Evolutionary conservation across 1,140 invertebrate species (phyloP).

Genomic region (Ruditapes philippinarum): DNA sequence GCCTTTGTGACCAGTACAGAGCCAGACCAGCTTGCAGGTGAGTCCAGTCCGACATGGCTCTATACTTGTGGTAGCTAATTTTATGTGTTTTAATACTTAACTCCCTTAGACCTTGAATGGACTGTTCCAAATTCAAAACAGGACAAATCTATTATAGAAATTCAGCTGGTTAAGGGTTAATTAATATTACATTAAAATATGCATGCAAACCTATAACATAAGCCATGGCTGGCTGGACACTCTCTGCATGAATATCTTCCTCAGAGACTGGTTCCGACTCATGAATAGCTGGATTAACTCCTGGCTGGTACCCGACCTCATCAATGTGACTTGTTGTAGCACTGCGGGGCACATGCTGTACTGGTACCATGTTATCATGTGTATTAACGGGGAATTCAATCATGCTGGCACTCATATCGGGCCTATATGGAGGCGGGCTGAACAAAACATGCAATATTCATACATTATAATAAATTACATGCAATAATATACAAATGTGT

Average conservation of each 20-base stretch:
- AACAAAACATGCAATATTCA: slow-evolving; percentile 46
- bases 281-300: slow-evolving; percentile 10
- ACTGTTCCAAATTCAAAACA: too few relatives aligned
- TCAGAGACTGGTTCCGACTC: neutral
- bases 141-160: too few relatives aligned
- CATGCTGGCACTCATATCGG: slow-evolving; percentile 74
- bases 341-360: slow-evolving; percentile 49
- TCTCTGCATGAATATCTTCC: slow-evolving; percentile 11
- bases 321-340: slow-evolving; percentile 59
- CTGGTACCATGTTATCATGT: slow-evolving; percentile 26
- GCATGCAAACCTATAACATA: slow-evolving; percentile 75
- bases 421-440: slow-evolving; percentile 78
- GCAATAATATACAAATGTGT: neutral
- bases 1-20: too few relatives aligned
- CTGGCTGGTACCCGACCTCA: neutral
- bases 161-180: too few relatives aligned
- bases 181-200: too few relatives aligned
- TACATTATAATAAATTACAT: neutral
- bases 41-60: too few relatives aligned
- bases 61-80: too few relatives aligned
- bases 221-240: slow-evolving; percentile 46
- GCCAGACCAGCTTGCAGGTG: too few relatives aligned
- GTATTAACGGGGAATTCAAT: slow-evolving; percentile 63
- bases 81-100: too few relatives aligned
- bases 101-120: too few relatives aligned